Percentiles rank a stretch among this genome's conserved stretches.
Evolutionary conservation across 1,140 invertebrate species (phyloP).

Genomic region (Drosophila nasuta): DNA sequence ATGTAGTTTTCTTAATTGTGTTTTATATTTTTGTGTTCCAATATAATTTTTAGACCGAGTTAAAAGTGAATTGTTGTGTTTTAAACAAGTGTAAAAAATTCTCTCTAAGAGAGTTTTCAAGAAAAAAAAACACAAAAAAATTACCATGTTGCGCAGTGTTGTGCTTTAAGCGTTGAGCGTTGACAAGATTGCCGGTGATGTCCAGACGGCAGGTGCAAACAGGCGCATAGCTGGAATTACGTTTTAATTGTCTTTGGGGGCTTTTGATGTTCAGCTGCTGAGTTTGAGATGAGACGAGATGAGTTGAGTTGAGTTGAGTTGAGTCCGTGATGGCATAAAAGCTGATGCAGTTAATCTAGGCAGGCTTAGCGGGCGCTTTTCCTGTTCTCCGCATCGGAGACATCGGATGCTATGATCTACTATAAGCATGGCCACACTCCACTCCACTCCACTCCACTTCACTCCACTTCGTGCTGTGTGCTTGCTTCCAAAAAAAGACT

Average conservation of each 20-base stretch:
- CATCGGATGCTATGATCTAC: conserved; percentile 26
- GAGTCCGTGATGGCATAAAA: conserved; percentile 28
- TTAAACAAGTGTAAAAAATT: too few relatives aligned
- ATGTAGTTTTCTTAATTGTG: too few relatives aligned
- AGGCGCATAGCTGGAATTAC: conserved; percentile 69
- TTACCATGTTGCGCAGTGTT: conserved; percentile 35
- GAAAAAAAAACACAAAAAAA: not conserved
- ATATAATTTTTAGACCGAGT: too few relatives aligned
- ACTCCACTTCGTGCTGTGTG: not conserved
- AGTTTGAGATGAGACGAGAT: not conserved
- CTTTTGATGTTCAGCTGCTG: conserved; percentile 35
- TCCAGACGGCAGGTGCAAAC: conserved; percentile 70
- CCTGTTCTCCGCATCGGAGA: not conserved
- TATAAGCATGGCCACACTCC: conserved; percentile 10
- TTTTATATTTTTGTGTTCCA: too few relatives aligned
- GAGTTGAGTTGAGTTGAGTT: not conserved
- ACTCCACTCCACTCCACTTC: not conserved
- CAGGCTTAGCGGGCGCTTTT: conserved; percentile 39
- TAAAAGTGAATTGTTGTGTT: too few relatives aligned
- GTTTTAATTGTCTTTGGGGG: conserved; percentile 63
- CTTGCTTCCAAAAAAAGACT: conserved; percentile 16
- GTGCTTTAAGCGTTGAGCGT: conserved; percentile 28
- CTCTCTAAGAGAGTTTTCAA: too few relatives aligned
- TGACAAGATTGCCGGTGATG: conserved; percentile 65
- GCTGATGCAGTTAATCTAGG: conserved; percentile 44